Percentiles rank a stretch among this genome's conserved stretches.
phyloP scores from a whole-genome alignment of 2,113 vertebrate genomes.

The Motacilla tschutschensis region DNA sequence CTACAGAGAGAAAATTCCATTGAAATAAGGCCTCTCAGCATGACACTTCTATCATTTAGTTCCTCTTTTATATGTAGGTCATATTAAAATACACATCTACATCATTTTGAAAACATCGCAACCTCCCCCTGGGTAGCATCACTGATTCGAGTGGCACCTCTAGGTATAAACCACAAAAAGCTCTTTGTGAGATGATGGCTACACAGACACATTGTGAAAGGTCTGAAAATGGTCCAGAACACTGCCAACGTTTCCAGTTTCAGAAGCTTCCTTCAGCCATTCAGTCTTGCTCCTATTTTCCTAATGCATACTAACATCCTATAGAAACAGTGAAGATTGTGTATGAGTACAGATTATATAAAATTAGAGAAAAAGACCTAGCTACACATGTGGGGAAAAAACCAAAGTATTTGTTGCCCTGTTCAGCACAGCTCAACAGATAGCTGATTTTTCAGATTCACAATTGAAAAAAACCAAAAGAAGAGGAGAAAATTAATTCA shows the following conservation, averaged over 20 bases:
- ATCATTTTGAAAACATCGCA: not conserved
- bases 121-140: not conserved
- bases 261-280: not conserved
- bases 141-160: not conserved
- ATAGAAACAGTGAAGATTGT: not conserved
- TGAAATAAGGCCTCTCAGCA: not conserved
- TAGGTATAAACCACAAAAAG: constrained; percentile 1
- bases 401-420: not conserved
- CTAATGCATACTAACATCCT: not conserved
- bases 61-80: not conserved
- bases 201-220: not conserved
- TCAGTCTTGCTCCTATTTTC: not conserved
- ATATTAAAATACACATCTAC: not conserved
- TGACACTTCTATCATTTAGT: not conserved
- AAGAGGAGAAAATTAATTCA: not conserved
- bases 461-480: not conserved
- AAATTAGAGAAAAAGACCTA: not conserved
- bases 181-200: constrained; percentile 11
- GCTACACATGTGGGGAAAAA: fast-evolving
- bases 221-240: constrained; percentile 19
- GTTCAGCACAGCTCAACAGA: not conserved
- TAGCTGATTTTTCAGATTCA: not conserved
- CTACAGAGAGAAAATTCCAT: not conserved
- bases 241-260: not conserved
- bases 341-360: not conserved